These are phyloP conservation scores for Brachyistius frenatus DNA, from an alignment of 2,113 vertebrate genomes.

Conservation along the genomic window DNA sequence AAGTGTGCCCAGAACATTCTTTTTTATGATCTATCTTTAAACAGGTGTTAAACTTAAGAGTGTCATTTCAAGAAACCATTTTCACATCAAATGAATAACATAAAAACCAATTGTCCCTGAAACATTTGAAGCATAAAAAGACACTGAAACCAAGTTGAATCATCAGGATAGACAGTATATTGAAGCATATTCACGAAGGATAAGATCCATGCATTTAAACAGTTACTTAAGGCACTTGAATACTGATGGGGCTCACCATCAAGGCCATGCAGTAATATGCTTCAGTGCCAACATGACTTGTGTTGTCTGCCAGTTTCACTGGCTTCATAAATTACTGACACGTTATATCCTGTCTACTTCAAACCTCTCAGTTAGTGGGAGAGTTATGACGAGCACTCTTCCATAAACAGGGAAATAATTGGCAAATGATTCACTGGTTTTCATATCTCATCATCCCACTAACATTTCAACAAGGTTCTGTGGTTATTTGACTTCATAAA, in stretches of 20 bases:
- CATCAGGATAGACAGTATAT: constrained; percentile 51
- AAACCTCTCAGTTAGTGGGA: constrained; percentile 65
- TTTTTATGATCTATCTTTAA: constrained; percentile 23
- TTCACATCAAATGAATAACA: constrained; percentile 22
- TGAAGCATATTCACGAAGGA: constrained; percentile 67
- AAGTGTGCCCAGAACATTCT: background rate
- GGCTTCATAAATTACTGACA: constrained; percentile 76
- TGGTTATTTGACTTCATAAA: constrained; percentile 81
- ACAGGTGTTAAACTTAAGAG: background rate
- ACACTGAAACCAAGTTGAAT: constrained; percentile 38
- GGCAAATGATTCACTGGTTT: constrained; percentile 81
- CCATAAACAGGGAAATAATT: constrained; percentile 82
- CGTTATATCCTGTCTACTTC: constrained; percentile 68
- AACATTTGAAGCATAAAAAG: constrained; percentile 56
- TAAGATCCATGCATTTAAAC: constrained; percentile 82
- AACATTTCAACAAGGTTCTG: constrained; percentile 78
- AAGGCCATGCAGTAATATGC: constrained; percentile 67
- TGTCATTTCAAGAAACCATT: constrained; percentile 20
- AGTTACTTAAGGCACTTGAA: constrained; percentile 76
- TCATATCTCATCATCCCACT: constrained; percentile 81
- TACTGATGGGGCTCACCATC: constrained; percentile 60
- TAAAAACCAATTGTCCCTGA: constrained; percentile 58
- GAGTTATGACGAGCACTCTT: constrained; percentile 72
- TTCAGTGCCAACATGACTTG: constrained; percentile 61
- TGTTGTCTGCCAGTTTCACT: constrained; percentile 64